These are phyloP conservation scores for Anisognathus igniventris DNA, from an alignment of 2,797 vertebrate genomes.

Conservation along the genomic window DNA sequence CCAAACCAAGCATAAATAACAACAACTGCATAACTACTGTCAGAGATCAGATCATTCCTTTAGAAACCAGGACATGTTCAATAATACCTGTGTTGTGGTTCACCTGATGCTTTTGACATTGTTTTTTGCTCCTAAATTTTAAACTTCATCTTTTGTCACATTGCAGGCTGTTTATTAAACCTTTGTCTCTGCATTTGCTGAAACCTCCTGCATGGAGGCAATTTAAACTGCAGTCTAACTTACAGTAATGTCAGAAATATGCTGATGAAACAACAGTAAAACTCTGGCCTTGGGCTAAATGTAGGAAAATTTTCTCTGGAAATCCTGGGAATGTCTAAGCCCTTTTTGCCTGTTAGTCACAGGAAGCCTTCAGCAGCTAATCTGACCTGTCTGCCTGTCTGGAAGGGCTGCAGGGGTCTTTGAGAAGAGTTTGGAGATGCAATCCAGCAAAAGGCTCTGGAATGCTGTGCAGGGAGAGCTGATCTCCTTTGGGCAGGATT, in stretches of 20 bases:
- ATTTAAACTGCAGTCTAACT: not conserved
- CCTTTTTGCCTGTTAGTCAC: not conserved
- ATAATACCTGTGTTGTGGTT: accelerated
- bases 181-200: not conserved
- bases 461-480: not conserved
- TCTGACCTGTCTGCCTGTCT: not conserved
- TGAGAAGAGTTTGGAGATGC: not conserved
- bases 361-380: not conserved
- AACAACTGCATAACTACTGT: not conserved
- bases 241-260: not conserved
- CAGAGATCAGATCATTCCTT: not conserved
- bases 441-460: not conserved
- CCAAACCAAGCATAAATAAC: not conserved
- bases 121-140: not conserved
- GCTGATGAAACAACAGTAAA: not conserved
- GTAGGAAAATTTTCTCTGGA: not conserved
- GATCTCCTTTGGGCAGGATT: not conserved
- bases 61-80: not conserved
- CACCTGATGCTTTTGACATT: not conserved
- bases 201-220: not conserved
- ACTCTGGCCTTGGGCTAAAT: not conserved
- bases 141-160: accelerated
- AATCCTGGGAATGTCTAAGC: not conserved
- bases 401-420: not conserved
- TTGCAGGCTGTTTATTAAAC: not conserved